Conservation (phyloP, 2,888 invertebrate species). For the Nineta flava region DNA sequence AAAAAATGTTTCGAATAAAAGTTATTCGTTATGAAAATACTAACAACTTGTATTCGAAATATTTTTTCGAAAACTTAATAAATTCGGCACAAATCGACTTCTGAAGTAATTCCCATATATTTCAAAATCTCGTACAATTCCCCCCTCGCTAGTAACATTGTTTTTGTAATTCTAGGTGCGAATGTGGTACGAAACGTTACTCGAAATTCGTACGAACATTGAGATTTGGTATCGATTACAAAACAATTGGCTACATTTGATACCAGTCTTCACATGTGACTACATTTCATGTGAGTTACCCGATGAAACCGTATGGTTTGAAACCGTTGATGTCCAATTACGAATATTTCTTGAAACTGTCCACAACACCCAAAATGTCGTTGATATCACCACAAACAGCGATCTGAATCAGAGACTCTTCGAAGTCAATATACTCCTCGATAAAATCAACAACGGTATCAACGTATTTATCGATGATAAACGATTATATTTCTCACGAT, state of each 20-base stretch:
- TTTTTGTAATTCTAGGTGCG: slow-evolving; percentile 21
- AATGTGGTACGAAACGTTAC: slow-evolving; percentile 60
- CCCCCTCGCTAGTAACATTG: too few relatives aligned
- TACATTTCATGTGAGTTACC: slow-evolving; percentile 78
- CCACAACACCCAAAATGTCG: slow-evolving; percentile 43
- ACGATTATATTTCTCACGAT: slow-evolving; percentile 66
- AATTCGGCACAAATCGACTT: too few relatives aligned
- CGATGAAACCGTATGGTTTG: slow-evolving; percentile 64
- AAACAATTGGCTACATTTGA: slow-evolving; percentile 41
- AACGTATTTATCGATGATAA: slow-evolving; percentile 73
- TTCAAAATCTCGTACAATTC: too few relatives aligned
- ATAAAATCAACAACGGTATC: slow-evolving; percentile 69
- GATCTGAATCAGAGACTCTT: slow-evolving; percentile 57
- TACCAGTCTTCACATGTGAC: slow-evolving; percentile 76
- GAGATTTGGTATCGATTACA: slow-evolving; percentile 61
- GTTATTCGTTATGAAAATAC: too few relatives aligned
- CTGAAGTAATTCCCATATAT: too few relatives aligned
- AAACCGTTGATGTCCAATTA: slow-evolving; percentile 52
- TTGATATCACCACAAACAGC: slow-evolving; percentile 44
- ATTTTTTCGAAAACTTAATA: too few relatives aligned
- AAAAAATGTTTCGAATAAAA: too few relatives aligned
- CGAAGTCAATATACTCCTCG: slow-evolving; percentile 50
- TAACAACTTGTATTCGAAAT: too few relatives aligned
- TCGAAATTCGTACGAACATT: slow-evolving; percentile 50
- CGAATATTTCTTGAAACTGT: slow-evolving; percentile 47